Percentiles rank a stretch among this genome's conserved stretches.
phyloP scores from a whole-genome alignment of 23 tunicate species.

The Ascidia mentula region DNA sequence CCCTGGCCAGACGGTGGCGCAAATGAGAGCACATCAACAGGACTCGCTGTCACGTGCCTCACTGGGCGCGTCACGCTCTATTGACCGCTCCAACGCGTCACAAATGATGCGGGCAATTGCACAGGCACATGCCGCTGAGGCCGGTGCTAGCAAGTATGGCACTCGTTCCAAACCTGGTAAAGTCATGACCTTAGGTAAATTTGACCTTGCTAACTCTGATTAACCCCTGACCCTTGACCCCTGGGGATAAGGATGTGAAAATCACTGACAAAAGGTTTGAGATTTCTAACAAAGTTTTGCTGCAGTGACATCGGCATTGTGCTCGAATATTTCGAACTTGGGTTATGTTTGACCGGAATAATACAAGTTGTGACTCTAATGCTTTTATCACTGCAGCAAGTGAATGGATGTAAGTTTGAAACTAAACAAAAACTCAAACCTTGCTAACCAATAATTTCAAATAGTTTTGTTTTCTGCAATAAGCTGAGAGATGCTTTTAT shows the following conservation, averaged over 20 bases:
- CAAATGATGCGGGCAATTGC: conserved; percentile 55
- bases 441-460: too few species aligned
- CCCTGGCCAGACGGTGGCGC: conserved; percentile 60
- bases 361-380: too few species aligned
- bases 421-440: too few species aligned
- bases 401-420: too few species aligned
- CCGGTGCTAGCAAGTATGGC: background rate
- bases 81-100: conserved; percentile 47
- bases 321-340: too few species aligned
- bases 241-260: background rate
- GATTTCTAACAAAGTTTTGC: too few species aligned
- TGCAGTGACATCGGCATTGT: too few species aligned
- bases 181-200: background rate
- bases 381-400: too few species aligned
- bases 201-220: background rate
- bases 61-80: conserved; percentile 33
- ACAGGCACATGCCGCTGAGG: conserved; percentile 12
- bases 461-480: too few species aligned
- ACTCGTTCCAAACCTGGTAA: background rate
- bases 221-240: background rate
- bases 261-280: too few species aligned
- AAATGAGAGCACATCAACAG: conserved; percentile 45
- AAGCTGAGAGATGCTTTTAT: too few species aligned
- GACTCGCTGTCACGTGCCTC: conserved; percentile 3
- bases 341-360: too few species aligned